A percentile compares a stretch with the other conserved stretches of the same genome.
Conservation (phyloP, 2,888 invertebrate species). For the Desoria tigrina region DNA sequence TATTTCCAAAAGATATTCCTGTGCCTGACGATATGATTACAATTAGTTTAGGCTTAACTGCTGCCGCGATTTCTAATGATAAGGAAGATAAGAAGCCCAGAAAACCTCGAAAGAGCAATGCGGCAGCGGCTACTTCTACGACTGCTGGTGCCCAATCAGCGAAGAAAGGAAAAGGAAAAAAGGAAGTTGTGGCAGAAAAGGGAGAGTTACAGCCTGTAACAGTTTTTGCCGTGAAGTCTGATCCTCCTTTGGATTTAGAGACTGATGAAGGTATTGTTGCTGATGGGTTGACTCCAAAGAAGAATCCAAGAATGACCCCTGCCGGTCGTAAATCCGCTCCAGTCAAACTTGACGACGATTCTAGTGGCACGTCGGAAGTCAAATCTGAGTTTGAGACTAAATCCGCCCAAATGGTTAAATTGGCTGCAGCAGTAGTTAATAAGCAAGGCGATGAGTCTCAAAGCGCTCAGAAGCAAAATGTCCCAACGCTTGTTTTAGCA, state of each 20-base stretch:
- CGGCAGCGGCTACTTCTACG: not conserved
- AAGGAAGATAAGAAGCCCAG: constrained; percentile 28
- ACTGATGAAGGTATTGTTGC: not conserved
- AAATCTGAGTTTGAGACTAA: constrained; percentile 20
- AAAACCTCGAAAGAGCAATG: constrained; percentile 14
- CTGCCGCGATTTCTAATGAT: constrained; percentile 16
- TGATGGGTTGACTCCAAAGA: not conserved
- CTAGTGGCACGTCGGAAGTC: constrained; percentile 28
- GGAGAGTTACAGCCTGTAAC: not conserved
- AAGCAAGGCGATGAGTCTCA: constrained; percentile 1
- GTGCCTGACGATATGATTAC: constrained; percentile 32
- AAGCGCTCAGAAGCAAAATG: not conserved
- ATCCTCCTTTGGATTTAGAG: constrained; percentile 17
- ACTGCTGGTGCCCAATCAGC: not conserved
- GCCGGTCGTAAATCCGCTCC: constrained; percentile 21
- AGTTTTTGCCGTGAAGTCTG: constrained; percentile 39
- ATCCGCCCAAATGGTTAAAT: constrained; percentile 10
- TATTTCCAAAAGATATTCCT: constrained; percentile 50
- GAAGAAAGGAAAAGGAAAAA: constrained; percentile 11
- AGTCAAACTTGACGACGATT: constrained; percentile 28
- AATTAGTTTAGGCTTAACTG: constrained; percentile 21
- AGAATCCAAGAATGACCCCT: constrained; percentile 2
- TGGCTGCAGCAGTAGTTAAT: constrained; percentile 5
- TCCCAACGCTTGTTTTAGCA: constrained; percentile 12
- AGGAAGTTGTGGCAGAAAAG: constrained; percentile 5